phyloP scores from a whole-genome alignment of 2,888 invertebrate genomes.

The Tetragonisca angustula region DNA sequence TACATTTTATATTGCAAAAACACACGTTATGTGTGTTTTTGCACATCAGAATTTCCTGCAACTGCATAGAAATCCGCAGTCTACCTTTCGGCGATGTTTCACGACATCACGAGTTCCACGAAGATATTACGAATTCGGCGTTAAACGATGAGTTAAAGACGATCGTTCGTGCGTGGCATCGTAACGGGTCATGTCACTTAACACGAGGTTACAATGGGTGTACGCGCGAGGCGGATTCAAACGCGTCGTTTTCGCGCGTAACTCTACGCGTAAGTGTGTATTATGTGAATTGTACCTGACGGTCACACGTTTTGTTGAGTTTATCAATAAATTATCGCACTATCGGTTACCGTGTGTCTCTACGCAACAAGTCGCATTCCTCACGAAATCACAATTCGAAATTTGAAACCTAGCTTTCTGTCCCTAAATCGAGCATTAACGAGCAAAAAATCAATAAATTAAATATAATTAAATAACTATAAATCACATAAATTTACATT shows the following conservation, averaged over 20 bases:
- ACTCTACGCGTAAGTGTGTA: conserved; percentile 37
- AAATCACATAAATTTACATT: no score
- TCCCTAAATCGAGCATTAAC: no score
- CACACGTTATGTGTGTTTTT: no score
- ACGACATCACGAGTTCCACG: not conserved
- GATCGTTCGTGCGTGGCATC: conserved; percentile 1
- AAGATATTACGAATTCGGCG: not conserved
- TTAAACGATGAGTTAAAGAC: not conserved
- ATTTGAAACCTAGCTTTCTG: no score
- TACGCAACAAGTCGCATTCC: no score
- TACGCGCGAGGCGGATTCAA: conserved; percentile 12
- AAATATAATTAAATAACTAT: no score
- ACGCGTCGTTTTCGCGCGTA: conserved; percentile 49
- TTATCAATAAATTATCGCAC: conserved; percentile 71
- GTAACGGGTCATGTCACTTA: not conserved
- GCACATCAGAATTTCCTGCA: no score
- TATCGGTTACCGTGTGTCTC: conserved; percentile 34
- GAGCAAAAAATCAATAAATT: no score
- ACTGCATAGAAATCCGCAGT: no score
- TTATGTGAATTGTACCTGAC: conserved; percentile 73
- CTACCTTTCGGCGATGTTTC: not conserved
- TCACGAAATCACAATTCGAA: no score
- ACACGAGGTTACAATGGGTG: not conserved
- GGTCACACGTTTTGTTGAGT: conserved; percentile 74
- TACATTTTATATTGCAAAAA: no score